Percentiles rank a stretch among this genome's conserved stretches.
phyloP scores from a whole-genome alignment of 2,113 vertebrate species.

The Baryphthengus martii region DNA sequence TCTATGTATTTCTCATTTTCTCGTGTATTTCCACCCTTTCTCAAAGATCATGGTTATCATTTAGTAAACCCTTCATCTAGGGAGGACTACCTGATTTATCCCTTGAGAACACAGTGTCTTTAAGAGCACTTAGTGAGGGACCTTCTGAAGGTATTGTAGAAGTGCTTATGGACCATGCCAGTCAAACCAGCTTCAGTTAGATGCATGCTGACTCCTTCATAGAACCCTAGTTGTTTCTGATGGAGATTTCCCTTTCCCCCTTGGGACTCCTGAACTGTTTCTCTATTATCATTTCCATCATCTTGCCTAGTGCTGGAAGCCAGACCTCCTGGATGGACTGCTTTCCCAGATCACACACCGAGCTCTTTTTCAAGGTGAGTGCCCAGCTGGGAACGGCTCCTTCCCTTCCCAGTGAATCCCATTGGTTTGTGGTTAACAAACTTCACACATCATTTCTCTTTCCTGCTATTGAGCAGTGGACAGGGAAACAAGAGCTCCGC shows the following conservation, averaged over 20 bases:
- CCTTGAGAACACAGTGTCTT: not conserved
- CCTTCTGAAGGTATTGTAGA: not conserved
- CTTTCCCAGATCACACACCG: not conserved
- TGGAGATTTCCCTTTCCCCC: not conserved
- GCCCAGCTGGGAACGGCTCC: not conserved
- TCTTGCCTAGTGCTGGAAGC: not conserved
- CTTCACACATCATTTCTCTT: not conserved
- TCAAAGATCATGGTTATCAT: not conserved
- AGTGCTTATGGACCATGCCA: not conserved
- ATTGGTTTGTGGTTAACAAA: not conserved
- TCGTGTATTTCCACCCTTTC: not conserved
- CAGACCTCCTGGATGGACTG: not conserved
- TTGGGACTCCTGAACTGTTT: not conserved
- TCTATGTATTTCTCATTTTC: not conserved
- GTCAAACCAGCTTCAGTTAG: not conserved
- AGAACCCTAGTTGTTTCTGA: not conserved
- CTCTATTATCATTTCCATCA: not conserved
- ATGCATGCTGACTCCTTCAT: not conserved
- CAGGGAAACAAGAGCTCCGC: not conserved
- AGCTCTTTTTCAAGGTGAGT: not conserved
- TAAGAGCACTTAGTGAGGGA: not conserved
- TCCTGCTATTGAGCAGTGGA: not conserved
- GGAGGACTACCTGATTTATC: no score
- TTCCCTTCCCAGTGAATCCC: not conserved
- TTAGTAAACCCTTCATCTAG: no score